phyloP scores from a whole-genome alignment of 2,113 vertebrate genomes.

The Salvelinus fontinalis region DNA sequence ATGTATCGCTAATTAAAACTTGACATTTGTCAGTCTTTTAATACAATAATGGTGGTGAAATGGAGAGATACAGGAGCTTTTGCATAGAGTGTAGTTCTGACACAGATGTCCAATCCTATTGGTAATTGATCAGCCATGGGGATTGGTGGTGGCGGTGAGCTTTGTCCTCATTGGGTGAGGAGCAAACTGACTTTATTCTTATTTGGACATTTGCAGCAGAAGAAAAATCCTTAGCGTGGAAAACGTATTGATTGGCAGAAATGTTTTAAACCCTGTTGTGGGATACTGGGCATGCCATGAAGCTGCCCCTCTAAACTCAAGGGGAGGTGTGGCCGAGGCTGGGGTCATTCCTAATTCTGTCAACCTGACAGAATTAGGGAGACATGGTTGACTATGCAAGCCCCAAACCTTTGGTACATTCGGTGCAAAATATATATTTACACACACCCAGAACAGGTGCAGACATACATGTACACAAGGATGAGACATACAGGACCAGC shows the following conservation, averaged over 20 bases:
- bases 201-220: constrained; percentile 35
- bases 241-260: constrained; percentile 28
- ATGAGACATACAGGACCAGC: constrained; percentile 27
- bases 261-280: constrained; percentile 25
- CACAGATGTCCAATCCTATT: constrained; percentile 54
- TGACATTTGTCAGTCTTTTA: constrained; percentile 64
- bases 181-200: constrained; percentile 25
- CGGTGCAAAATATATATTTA: constrained; percentile 74
- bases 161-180: constrained; percentile 31
- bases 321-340: constrained; percentile 20
- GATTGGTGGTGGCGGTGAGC: constrained; percentile 15
- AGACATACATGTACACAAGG: constrained; percentile 29
- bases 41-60: constrained; percentile 73
- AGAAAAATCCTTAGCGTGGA: constrained; percentile 36
- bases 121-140: constrained; percentile 41
- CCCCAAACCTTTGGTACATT: constrained; percentile 76
- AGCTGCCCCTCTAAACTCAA: constrained; percentile 35
- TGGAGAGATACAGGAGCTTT: constrained; percentile 71
- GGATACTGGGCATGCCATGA: constrained; percentile 40
- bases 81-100: constrained; percentile 73
- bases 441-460: constrained; percentile 67
- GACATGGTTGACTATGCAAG: constrained; percentile 63
- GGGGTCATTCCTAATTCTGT: constrained; percentile 33
- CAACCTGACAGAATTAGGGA: constrained; percentile 46
- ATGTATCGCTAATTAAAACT: constrained; percentile 26